Evolutionary conservation across 2,888 invertebrate genomes (phyloP).

Genomic region (Spatulosminthurus flaviceps): DNA sequence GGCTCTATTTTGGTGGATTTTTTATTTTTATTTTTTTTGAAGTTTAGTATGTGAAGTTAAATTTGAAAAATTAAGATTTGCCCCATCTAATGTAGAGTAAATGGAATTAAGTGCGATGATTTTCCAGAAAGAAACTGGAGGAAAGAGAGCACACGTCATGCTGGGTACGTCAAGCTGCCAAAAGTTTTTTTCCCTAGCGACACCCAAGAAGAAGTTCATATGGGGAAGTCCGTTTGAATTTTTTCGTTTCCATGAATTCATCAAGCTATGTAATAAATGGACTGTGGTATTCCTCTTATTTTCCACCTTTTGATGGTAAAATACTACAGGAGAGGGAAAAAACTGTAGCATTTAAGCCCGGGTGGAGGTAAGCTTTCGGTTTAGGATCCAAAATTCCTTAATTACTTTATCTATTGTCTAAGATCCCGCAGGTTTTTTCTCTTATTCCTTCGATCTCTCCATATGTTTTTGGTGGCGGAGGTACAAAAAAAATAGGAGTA

Average conservation of each 20-base stretch:
- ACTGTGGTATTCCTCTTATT: neutral
- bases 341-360: neutral
- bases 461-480: neutral
- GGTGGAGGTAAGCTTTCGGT: neutral
- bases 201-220: slow-evolving; percentile 48
- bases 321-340: too few species aligned
- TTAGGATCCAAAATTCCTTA: neutral
- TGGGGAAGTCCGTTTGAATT: neutral
- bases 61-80: slow-evolving; percentile 30
- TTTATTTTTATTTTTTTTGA: too few species aligned
- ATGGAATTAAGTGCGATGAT: slow-evolving; percentile 20
- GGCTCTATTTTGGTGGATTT: too few species aligned
- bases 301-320: neutral
- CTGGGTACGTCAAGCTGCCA: slow-evolving; percentile 43
- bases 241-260: slow-evolving; percentile 21
- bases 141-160: slow-evolving; percentile 46
- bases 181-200: slow-evolving; percentile 27
- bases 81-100: slow-evolving; percentile 40
- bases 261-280: slow-evolving; percentile 9
- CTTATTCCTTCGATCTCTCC: neutral
- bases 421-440: neutral
- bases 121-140: neutral
- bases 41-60: neutral
- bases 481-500: neutral
- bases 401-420: slow-evolving; percentile 27